These are phyloP conservation scores for Clarias laeviceps DNA, from an alignment of 2,797 vertebrate genomes.

Conservation along the genomic window DNA sequence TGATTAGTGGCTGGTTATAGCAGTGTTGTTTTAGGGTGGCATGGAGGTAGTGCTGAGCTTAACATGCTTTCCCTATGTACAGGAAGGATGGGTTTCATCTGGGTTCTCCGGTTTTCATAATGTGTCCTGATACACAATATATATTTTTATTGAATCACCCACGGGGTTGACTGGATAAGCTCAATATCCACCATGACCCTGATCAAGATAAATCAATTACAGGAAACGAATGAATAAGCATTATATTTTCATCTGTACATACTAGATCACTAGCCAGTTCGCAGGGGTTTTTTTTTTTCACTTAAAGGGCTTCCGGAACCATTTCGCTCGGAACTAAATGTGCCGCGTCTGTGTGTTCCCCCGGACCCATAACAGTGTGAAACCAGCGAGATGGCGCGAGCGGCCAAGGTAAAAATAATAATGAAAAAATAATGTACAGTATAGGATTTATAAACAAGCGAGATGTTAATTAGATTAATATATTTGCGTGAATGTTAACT, in stretches of 20 bases:
- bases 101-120: not conserved
- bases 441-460: not conserved
- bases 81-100: not conserved
- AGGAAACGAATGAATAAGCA: not conserved
- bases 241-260: not conserved
- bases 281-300: too few relatives aligned
- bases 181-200: not conserved
- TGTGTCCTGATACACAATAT: not conserved
- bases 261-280: not conserved
- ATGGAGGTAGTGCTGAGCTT: not conserved
- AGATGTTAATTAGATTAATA: not conserved
- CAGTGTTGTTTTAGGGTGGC: not conserved
- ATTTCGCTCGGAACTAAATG: constrained; percentile 28
- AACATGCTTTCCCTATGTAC: too few relatives aligned
- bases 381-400: constrained; percentile 68
- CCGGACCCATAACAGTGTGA: constrained; percentile 72
- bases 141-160: not conserved
- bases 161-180: not conserved
- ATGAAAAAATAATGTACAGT: not conserved
- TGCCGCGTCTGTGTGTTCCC: constrained; percentile 37
- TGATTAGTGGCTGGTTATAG: not conserved
- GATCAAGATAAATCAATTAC: not conserved
- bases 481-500: not conserved
- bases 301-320: constrained; percentile 11
- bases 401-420: constrained; percentile 62